phyloP scores from a whole-genome alignment of 2,797 vertebrate species.

The Girardinus metallicus region DNA sequence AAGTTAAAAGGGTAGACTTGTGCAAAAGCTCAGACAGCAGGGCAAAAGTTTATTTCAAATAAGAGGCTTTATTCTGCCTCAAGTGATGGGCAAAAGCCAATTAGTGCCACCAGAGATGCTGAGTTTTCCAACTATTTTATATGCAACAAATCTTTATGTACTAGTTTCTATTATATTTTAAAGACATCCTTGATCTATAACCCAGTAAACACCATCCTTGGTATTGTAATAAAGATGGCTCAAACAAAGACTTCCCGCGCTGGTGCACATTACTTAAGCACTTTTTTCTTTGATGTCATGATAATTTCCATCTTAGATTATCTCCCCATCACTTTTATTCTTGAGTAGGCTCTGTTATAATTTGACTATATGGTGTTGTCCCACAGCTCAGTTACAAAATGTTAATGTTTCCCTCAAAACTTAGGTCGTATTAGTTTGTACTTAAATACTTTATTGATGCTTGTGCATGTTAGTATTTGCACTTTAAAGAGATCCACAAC shows the following conservation, averaged over 20 bases:
- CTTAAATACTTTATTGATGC: not conserved
- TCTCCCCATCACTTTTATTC: not conserved
- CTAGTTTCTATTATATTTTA: not conserved
- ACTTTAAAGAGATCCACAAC: not conserved
- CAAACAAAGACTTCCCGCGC: not conserved
- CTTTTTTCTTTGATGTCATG: not conserved
- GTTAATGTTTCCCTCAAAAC: not conserved
- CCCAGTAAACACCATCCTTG: not conserved
- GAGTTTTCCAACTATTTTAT: not conserved
- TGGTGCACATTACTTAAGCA: not conserved
- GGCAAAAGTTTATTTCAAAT: not conserved
- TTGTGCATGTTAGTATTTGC: not conserved
- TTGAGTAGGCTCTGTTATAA: too few relatives aligned
- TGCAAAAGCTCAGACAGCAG: not conserved
- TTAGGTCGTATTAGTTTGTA: not conserved
- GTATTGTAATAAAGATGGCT: not conserved
- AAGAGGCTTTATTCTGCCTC: not conserved
- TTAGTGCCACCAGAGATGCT: not conserved
- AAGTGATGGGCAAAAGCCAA: not conserved
- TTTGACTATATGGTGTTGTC: not conserved
- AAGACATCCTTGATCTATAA: not conserved
- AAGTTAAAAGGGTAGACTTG: not conserved
- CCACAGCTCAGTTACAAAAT: not conserved
- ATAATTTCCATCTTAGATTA: not conserved
- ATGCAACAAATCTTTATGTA: not conserved